These are phyloP conservation scores for Acromyrmex heyeri DNA, from an alignment of 1,140 invertebrate genomes.

Conservation along the genomic window DNA sequence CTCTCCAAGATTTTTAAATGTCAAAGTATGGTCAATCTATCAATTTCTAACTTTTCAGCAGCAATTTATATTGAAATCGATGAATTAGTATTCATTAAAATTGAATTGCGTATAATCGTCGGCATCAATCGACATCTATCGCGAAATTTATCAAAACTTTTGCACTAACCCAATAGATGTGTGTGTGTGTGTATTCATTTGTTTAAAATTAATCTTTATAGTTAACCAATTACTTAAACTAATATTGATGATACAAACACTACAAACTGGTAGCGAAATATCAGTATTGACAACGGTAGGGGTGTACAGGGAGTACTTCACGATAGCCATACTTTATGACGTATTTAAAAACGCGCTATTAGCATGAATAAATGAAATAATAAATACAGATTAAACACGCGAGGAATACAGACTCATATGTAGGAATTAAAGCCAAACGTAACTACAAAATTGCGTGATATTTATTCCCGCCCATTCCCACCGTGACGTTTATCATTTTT, in stretches of 20 bases:
- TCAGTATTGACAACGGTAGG: not conserved
- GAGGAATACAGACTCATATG: slow-evolving; percentile 28
- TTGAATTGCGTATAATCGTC: no score
- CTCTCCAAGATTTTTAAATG: no score
- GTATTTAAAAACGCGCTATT: slow-evolving; percentile 25
- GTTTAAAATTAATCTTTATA: slow-evolving; percentile 22
- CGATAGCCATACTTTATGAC: slow-evolving; percentile 22
- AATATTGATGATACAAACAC: not conserved
- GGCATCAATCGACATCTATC: no score
- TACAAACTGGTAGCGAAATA: not conserved
- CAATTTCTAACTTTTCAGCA: no score
- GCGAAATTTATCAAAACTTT: no score
- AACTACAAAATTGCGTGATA: slow-evolving; percentile 58
- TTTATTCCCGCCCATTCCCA: slow-evolving; percentile 14
- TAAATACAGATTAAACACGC: slow-evolving; percentile 47
- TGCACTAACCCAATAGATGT: no score
- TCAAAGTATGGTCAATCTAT: no score
- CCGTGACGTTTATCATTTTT: slow-evolving; percentile 57
- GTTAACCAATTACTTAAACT: slow-evolving; percentile 15
- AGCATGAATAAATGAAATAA: slow-evolving; percentile 62
- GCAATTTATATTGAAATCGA: no score
- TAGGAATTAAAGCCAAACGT: slow-evolving; percentile 57
- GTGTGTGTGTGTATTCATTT: not conserved
- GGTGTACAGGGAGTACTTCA: not conserved
- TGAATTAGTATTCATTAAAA: no score